These are phyloP conservation scores for Ditylenchus weischeri DNA, from an alignment of 2,888 invertebrate species.

Conservation along the genomic window DNA sequence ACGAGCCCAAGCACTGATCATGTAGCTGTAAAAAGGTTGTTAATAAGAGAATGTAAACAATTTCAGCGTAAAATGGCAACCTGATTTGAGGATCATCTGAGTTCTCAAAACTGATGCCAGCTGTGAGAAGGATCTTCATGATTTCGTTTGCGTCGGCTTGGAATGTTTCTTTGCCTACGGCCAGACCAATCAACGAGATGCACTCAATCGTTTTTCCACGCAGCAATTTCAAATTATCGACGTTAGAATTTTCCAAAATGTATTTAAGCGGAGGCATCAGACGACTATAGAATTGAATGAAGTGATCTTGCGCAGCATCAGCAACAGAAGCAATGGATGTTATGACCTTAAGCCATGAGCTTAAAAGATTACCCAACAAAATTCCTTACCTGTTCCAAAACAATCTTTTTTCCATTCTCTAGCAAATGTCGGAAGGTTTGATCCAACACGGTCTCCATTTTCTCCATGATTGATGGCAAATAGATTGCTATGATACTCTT, in stretches of 20 bases:
- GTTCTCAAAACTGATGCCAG: constrained; percentile 72
- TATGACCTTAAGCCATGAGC: constrained; percentile 27
- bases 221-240: constrained; percentile 34
- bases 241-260: constrained; percentile 60
- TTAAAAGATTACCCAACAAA: background rate
- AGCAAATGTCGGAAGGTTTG: constrained; percentile 85
- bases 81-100: constrained; percentile 70
- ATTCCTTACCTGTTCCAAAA: constrained; percentile 79
- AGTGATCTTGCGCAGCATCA: constrained; percentile 93
- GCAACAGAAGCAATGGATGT: constrained; percentile 84
- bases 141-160: constrained; percentile 85
- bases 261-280: constrained; percentile 85
- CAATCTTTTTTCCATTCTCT: constrained; percentile 88
- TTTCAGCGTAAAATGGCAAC: background rate
- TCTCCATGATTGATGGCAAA: constrained; percentile 82
- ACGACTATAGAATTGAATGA: constrained; percentile 86
- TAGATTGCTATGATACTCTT: constrained; percentile 85
- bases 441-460: constrained; percentile 82
- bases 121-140: constrained; percentile 87
- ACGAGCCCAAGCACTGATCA: constrained; percentile 97
- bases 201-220: constrained; percentile 92
- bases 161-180: constrained; percentile 69
- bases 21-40: constrained; percentile 65
- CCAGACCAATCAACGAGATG: constrained; percentile 86
- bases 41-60: constrained; percentile 11